Evolutionary conservation across 2,888 invertebrate species (phyloP).

Genomic region (Ophonus ardosiacus): DNA sequence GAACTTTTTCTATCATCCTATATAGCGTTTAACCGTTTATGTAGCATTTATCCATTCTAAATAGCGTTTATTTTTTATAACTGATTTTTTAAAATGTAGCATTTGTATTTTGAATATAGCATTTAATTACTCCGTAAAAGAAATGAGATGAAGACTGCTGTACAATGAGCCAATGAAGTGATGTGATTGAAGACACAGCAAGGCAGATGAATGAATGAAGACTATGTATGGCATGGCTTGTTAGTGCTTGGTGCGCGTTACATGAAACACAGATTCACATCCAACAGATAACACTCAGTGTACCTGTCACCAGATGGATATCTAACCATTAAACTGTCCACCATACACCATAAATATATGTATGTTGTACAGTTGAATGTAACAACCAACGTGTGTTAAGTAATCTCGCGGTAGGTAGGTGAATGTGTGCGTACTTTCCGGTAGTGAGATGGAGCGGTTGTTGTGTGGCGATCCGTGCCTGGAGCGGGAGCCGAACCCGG

Average conservation of each 20-base stretch:
- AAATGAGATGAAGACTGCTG: neutral
- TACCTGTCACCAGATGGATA: constrained; percentile 41
- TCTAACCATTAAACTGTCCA: neutral
- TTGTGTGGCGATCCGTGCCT: constrained; percentile 85
- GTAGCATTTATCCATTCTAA: too few species aligned
- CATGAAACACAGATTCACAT: constrained; percentile 51
- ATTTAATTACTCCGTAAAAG: too few species aligned
- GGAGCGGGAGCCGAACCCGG: constrained; percentile 84
- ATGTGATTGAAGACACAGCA: neutral
- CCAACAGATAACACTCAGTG: constrained; percentile 51
- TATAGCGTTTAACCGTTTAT: too few species aligned
- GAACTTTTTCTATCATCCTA: too few species aligned
- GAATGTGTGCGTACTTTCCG: constrained; percentile 84
- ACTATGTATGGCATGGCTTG: neutral
- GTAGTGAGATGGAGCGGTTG: constrained; percentile 90
- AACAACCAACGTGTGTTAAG: too few species aligned
- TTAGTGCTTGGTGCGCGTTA: neutral
- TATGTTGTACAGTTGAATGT: neutral
- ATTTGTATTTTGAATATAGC: too few species aligned
- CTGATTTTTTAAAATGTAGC: too few species aligned
- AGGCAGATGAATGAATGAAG: neutral
- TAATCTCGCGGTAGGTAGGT: neutral
- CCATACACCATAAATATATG: neutral
- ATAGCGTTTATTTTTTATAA: too few species aligned
- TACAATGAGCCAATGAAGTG: neutral